These are phyloP conservation scores for Rattus norvegicus DNA, from an alignment of 2,113 vertebrate genomes.

Conservation along the genomic window DNA sequence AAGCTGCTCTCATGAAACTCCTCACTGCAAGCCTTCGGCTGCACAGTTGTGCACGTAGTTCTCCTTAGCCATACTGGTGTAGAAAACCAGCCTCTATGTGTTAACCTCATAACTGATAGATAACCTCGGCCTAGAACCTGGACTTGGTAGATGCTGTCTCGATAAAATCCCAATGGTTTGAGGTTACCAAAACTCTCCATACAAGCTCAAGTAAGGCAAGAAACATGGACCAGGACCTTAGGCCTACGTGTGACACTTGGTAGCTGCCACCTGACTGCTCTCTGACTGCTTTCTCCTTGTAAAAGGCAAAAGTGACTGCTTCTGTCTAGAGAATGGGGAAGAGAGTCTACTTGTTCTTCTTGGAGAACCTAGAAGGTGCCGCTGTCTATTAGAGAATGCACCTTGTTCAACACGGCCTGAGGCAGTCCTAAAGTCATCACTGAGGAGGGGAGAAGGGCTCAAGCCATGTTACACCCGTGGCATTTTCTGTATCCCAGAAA, in stretches of 20 bases:
- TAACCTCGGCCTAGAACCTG: background rate
- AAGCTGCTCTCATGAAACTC: background rate
- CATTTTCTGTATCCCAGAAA: background rate
- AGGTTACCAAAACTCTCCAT: background rate
- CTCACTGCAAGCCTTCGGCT: background rate
- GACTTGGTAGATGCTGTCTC: background rate
- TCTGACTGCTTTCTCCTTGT: background rate
- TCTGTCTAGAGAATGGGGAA: background rate
- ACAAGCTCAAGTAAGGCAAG: background rate
- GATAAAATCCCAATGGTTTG: constrained; percentile 20
- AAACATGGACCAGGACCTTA: background rate
- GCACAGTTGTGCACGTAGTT: background rate
- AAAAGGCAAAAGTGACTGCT: background rate
- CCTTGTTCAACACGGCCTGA: background rate
- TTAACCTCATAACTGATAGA: background rate
- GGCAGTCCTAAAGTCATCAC: constrained; percentile 16
- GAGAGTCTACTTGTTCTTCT: background rate
- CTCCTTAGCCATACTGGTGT: background rate
- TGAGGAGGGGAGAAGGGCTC: constrained; percentile 36
- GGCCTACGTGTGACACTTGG: background rate
- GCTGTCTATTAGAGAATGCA: background rate
- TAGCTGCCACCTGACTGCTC: background rate
- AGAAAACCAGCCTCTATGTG: background rate
- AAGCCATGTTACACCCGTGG: background rate
- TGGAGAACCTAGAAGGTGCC: background rate